These are phyloP conservation scores for Pantelozetes paolii DNA, from an alignment of 2,888 invertebrate species.

Conservation along the genomic window DNA sequence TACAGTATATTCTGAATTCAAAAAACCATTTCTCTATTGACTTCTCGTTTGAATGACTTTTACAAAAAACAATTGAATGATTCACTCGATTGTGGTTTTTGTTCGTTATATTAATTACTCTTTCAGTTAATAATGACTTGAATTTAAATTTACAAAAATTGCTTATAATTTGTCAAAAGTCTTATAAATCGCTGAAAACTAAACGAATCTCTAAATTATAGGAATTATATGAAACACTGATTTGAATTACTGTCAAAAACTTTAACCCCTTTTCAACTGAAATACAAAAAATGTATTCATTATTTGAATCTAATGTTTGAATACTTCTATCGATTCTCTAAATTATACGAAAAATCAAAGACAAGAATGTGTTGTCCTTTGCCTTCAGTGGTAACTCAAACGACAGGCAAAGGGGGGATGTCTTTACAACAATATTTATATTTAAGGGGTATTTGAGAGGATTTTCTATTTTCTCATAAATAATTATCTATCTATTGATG, in stretches of 20 bases:
- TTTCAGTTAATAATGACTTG: too few relatives aligned
- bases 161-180: too few relatives aligned
- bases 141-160: too few relatives aligned
- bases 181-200: neutral
- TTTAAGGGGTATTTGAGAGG: neutral
- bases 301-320: too few relatives aligned
- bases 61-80: neutral
- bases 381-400: too few relatives aligned
- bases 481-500: slow-evolving; percentile 1
- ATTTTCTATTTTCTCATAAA: neutral
- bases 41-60: slow-evolving; percentile 5
- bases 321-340: too few relatives aligned
- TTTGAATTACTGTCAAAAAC: neutral
- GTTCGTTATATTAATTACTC: too few relatives aligned
- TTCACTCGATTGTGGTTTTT: neutral
- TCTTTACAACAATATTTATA: neutral
- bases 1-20: neutral
- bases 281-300: too few relatives aligned
- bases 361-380: too few relatives aligned
- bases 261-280: neutral
- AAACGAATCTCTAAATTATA: too few relatives aligned
- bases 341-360: too few relatives aligned
- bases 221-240: neutral
- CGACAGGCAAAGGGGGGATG: too few relatives aligned
- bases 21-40: neutral